Evolutionary conservation across 2,888 invertebrate genomes (phyloP).

Genomic region (Leptinotarsa tumamoca): DNA sequence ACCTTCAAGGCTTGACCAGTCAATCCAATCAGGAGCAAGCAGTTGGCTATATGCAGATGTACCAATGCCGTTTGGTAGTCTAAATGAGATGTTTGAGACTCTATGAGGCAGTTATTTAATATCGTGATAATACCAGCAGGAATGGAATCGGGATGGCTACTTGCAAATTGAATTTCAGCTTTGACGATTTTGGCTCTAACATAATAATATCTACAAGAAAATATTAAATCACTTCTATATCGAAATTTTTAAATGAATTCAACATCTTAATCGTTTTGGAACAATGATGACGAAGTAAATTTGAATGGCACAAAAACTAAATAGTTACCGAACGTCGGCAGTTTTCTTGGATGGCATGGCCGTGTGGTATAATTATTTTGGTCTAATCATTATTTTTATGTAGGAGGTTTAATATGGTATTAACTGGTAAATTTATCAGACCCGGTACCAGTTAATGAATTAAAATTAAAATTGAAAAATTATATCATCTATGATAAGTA

Average conservation of each 20-base stretch:
- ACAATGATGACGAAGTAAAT: no score
- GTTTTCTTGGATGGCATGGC: no score
- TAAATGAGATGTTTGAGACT: conserved; percentile 80
- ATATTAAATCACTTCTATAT: not conserved
- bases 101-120: conserved; percentile 78
- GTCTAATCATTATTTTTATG: no score
- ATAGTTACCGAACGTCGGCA: no score
- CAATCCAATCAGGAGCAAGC: conserved; percentile 81
- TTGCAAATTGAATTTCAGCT: conserved; percentile 74
- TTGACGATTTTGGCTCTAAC: conserved; percentile 78
- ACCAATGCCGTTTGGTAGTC: conserved; percentile 81
- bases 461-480: no score
- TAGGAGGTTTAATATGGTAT: no score
- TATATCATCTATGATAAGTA: no score
- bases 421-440: no score
- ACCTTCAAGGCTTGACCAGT: conserved; percentile 80
- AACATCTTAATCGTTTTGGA: no score
- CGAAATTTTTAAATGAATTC: not conserved
- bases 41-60: conserved; percentile 83
- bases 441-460: no score
- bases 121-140: conserved; percentile 70
- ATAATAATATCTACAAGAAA: conserved; percentile 64
- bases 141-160: conserved; percentile 69
- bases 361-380: no score
- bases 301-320: no score